A percentile compares a stretch with the other conserved stretches of the same genome.
Evolutionary conservation across 2,888 invertebrate genomes (phyloP).

Genomic region (Mylabris sibirica): DNA sequence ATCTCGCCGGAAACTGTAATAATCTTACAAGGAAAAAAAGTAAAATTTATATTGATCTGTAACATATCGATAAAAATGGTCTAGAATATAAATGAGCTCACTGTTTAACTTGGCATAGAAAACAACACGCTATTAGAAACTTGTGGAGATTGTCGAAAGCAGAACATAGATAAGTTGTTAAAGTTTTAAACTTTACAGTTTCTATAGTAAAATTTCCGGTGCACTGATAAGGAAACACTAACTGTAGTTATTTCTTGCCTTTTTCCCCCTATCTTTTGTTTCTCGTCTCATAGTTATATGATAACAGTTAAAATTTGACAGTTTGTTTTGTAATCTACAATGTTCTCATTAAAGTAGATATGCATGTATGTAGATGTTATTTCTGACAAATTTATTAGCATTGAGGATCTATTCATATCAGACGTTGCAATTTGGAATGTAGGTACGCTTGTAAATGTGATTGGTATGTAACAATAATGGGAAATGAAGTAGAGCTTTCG

Average conservation of each 20-base stretch:
- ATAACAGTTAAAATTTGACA: constrained; percentile 9
- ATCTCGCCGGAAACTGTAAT: neutral
- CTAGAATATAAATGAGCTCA: constrained; percentile 15
- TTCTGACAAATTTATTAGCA: constrained; percentile 2
- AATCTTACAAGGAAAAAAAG: neutral
- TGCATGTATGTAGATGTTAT: neutral
- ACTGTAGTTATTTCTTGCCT: constrained; percentile 26
- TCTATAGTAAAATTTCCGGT: constrained; percentile 28
- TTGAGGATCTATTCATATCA: neutral
- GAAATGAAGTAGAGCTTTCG: constrained; percentile 29
- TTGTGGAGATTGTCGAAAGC: constrained; percentile 16
- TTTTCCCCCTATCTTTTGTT: constrained; percentile 6
- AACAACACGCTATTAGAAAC: constrained; percentile 11
- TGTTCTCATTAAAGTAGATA: neutral
- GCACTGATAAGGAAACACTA: constrained; percentile 31
- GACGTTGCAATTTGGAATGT: neutral
- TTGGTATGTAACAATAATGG: constrained; percentile 28
- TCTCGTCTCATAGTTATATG: constrained; percentile 9
- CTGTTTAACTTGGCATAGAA: constrained; percentile 14
- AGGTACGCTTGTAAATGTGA: neutral
- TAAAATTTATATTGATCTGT: constrained; percentile 13
- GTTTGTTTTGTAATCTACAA: neutral
- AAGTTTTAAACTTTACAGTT: constrained; percentile 32
- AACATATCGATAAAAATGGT: constrained; percentile 11
- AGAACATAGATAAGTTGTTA: constrained; percentile 27